A percentile compares a stretch with the other conserved stretches of the same genome.
Conservation (phyloP, 2,888 invertebrate genomes). For the Ypsolopha sequella region DNA sequence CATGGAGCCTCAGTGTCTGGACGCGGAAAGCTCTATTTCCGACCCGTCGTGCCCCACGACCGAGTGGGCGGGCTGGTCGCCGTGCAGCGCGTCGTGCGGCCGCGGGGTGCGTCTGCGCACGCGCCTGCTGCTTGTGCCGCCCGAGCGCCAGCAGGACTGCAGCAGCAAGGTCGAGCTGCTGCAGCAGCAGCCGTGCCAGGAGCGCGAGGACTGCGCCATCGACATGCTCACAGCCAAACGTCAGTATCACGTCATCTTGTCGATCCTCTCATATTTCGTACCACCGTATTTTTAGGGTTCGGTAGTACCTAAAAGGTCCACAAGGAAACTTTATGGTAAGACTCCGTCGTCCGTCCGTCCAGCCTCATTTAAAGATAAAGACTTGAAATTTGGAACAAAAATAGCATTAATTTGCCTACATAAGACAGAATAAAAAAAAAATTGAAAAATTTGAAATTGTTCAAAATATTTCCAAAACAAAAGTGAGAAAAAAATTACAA, state of each 20-base stretch:
- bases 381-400: no score
- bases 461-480: no score
- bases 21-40: constrained; percentile 56
- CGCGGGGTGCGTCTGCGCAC: constrained; percentile 80
- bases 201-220: constrained; percentile 76
- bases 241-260: constrained; percentile 48
- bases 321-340: no score
- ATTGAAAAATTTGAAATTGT: no score
- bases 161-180: constrained; percentile 76
- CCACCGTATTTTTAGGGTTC: no score
- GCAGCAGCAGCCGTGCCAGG: constrained; percentile 80
- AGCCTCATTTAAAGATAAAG: no score
- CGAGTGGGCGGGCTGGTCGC: constrained; percentile 93
- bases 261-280: no score
- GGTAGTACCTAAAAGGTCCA: no score
- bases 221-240: constrained; percentile 84
- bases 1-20: constrained; percentile 77
- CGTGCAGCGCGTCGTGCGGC: constrained; percentile 91
- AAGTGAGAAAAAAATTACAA: no score
- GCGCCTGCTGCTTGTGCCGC: constrained; percentile 76
- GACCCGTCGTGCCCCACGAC: constrained; percentile 83
- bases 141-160: constrained; percentile 75
- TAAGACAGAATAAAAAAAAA: no score
- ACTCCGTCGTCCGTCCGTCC: no score
- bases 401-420: no score